Evolutionary conservation across 2,113 vertebrate genomes (phyloP).

Genomic region (Gopherus evgoodei): DNA sequence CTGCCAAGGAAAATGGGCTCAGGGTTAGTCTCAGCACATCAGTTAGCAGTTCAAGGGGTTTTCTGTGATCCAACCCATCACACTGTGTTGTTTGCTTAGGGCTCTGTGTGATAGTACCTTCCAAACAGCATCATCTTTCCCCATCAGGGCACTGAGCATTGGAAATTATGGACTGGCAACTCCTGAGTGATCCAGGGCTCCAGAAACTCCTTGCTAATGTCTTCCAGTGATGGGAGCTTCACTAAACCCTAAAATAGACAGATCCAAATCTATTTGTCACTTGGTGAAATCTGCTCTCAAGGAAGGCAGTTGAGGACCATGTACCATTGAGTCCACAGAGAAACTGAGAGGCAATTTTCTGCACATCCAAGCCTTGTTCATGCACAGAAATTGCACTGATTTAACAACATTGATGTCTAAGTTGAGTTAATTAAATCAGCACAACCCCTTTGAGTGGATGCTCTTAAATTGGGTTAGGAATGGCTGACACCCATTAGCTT

Average conservation of each 20-base stretch:
- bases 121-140: background rate
- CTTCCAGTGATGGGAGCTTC: background rate
- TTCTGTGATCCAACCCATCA: too few relatives aligned
- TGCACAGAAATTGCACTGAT: fast-evolving
- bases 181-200: background rate
- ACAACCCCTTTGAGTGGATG: too few relatives aligned
- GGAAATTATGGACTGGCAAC: background rate
- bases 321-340: background rate
- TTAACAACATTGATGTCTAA: background rate
- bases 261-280: fast-evolving
- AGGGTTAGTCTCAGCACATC: too few relatives aligned
- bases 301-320: fast-evolving
- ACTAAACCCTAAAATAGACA: fast-evolving
- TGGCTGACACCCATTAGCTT: background rate
- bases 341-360: fast-evolving
- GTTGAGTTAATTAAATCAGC: too few relatives aligned
- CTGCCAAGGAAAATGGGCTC: too few relatives aligned
- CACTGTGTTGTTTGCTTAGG: background rate
- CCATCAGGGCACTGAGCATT: background rate
- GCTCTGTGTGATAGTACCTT: background rate
- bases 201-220: background rate
- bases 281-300: fast-evolving
- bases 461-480: too few relatives aligned
- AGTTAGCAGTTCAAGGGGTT: too few relatives aligned
- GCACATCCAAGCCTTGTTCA: fast-evolving